These are phyloP conservation scores for Acanthopleura granulata DNA, from an alignment of 2,888 invertebrate species.

Conservation along the genomic window DNA sequence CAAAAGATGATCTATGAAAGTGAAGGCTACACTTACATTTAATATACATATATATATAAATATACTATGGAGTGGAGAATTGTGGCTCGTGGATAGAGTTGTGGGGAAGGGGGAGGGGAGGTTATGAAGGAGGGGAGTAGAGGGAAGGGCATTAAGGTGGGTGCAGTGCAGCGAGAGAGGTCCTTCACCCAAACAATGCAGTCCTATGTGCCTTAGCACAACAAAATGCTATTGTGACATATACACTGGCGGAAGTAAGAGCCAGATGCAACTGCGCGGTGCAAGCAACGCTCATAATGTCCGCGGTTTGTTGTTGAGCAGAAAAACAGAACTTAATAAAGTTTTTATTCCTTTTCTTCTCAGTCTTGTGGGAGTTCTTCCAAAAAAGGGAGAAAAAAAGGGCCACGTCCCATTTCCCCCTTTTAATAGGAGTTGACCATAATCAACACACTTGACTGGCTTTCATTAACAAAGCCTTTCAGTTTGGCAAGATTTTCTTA, in stretches of 20 bases:
- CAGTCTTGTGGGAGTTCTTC: no score
- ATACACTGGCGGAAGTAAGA: no score
- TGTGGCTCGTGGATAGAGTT: neutral
- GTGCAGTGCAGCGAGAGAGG: no score
- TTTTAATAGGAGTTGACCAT: neutral
- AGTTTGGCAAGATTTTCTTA: no score
- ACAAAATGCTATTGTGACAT: no score
- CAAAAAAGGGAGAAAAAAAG: no score
- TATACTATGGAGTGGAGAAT: neutral
- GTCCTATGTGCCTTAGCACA: no score
- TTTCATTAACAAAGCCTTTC: neutral
- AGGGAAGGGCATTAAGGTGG: neutral
- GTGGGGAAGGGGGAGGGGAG: neutral
- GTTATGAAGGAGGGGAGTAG: neutral
- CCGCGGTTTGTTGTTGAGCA: neutral
- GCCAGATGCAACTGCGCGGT: no score
- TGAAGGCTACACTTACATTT: neutral
- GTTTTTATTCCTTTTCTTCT: neutral
- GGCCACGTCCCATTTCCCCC: neutral
- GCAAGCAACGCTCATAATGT: no score
- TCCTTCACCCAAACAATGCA: no score
- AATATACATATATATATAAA: neutral
- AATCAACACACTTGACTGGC: conserved; percentile 3
- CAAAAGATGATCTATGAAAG: neutral
- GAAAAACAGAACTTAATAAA: conserved; percentile 5